phyloP scores from a whole-genome alignment of 2,113 vertebrate genomes.

The Hippocampus abdominalis region DNA sequence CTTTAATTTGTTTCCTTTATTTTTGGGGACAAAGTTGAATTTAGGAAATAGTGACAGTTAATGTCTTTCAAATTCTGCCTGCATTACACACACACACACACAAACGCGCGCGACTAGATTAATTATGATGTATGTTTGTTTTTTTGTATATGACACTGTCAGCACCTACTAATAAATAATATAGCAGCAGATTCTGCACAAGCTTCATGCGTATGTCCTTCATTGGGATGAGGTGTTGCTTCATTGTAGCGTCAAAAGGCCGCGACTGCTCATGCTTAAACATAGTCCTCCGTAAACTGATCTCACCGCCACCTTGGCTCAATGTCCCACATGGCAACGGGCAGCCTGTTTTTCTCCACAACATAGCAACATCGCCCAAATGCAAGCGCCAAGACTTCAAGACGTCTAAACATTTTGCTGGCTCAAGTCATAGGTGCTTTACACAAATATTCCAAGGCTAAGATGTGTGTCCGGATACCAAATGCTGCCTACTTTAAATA shows the following conservation, averaged over 20 bases:
- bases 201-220: slow-evolving; percentile 54
- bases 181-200: slow-evolving; percentile 14
- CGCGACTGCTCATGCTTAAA: slow-evolving; percentile 55
- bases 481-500: slow-evolving; percentile 36
- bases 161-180: slow-evolving; percentile 31
- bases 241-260: slow-evolving; percentile 54
- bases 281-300: slow-evolving; percentile 57
- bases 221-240: slow-evolving; percentile 52
- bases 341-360: slow-evolving; percentile 55
- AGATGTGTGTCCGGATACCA: slow-evolving; percentile 4
- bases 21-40: background rate
- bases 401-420: slow-evolving; percentile 55
- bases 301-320: slow-evolving; percentile 53
- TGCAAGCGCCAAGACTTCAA: slow-evolving; percentile 43
- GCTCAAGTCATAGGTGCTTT: slow-evolving; percentile 39
- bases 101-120: slow-evolving; percentile 10
- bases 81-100: background rate
- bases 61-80: background rate
- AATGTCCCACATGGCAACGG: slow-evolving; percentile 61
- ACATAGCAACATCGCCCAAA: slow-evolving; percentile 56
- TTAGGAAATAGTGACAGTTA: background rate
- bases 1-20: background rate
- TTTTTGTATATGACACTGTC: slow-evolving; percentile 53
- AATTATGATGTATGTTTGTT: slow-evolving; percentile 28
- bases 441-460: slow-evolving; percentile 5